Evolutionary conservation across 2,797 vertebrate genomes (phyloP), one percentile per base, ranked within the genome.

Genomic region (Scomberomorus guttatus): DNA sequence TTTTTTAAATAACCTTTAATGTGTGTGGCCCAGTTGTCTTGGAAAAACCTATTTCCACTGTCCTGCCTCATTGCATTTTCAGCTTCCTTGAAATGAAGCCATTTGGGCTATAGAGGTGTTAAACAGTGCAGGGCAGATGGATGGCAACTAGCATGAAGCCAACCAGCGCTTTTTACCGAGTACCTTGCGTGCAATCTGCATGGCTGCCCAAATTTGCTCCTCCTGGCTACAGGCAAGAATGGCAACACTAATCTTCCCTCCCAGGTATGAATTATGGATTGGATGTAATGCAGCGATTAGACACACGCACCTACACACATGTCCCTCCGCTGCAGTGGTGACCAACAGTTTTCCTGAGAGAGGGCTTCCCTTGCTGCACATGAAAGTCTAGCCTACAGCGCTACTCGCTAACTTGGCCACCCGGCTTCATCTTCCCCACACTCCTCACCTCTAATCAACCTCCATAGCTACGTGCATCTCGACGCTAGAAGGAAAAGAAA

Each of bases 231-330:
- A 42, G 37, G 51, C 72, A 34, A 64, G 64, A 68, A 77, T 70
- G 72, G 84, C 76, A 82, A 69, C 56, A 27, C 66, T 85, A 77
- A 86, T 81, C 79, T 67, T 51, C 62, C 77, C 64, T 82, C 27
- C 83, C 29, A 20, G 2, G n/a, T 88, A 81, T 91, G 87, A 93
- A 92, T 93, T 87, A 92, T 91, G 72, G 68, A 92, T 88, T 57
- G 78, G 82, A 67, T 72, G 77, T 87, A 88, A 90, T 82, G 77
- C 86, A 79, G 82, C 58, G 62, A 91, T 90, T 89, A 90, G 83
- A 80, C 78, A 52, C 76, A 66, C 50, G 12, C 78, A 66, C 63
- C 62, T 61, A 39, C 63, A 64, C 74, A 27, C 72, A 37, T 39
- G 39, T 60, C 62, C 39, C 52, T 3, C 52, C 80, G 58, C 72